Conservation (phyloP, 37 sponge, comb jelly and placozoan genomes). For the Hormiphora californensis region DNA sequence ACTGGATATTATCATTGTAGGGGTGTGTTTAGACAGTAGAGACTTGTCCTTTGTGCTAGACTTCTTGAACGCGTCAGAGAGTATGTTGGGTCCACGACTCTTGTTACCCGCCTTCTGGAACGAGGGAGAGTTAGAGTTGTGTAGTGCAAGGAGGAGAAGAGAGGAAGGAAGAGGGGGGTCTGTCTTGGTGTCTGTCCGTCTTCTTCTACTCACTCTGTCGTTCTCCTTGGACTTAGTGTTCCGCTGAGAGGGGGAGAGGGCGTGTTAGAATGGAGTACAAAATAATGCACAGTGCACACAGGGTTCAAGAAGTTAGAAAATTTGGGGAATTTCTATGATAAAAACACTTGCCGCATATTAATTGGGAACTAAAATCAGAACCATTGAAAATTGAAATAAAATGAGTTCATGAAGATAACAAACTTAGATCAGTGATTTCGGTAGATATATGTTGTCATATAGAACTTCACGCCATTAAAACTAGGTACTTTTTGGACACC, state of each 20-base stretch:
- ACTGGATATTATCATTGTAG: conserved; percentile 11
- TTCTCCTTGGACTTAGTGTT: conserved; percentile 21
- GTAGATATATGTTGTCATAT: too few species aligned
- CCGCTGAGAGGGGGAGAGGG: not conserved
- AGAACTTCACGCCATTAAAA: too few species aligned
- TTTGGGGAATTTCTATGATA: too few species aligned
- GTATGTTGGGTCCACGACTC: not conserved
- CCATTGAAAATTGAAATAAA: too few species aligned
- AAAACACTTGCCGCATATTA: too few species aligned
- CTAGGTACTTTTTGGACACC: too few species aligned
- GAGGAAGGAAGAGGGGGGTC: not conserved
- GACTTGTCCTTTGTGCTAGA: conserved; percentile 5
- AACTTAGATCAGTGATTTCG: too few species aligned
- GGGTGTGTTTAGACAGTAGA: not conserved
- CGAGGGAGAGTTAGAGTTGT: not conserved
- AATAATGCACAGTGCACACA: too few species aligned
- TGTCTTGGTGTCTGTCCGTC: not conserved
- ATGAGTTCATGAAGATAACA: too few species aligned
- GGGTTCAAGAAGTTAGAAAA: too few species aligned
- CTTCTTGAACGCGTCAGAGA: conserved; percentile 24
- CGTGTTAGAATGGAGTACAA: too few species aligned
- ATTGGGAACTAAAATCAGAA: too few species aligned
- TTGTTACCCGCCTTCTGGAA: conserved; percentile 24
- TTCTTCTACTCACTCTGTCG: not conserved
- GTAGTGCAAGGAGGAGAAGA: not conserved